Conservation (phyloP, 2,797 vertebrate genomes). For the Pelochelys cantorii region DNA sequence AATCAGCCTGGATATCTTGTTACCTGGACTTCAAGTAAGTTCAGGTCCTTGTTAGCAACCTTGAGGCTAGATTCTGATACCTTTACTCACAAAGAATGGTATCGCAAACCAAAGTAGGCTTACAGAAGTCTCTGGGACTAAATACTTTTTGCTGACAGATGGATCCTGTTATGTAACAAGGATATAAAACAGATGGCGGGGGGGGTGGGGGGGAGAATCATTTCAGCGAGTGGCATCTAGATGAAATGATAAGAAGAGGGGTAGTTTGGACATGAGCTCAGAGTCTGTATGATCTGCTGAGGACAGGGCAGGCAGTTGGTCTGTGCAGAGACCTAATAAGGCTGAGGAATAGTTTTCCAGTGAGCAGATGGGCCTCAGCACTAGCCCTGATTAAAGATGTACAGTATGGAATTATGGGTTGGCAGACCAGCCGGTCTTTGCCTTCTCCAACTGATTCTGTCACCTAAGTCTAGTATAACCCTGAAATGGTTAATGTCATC, state of each 20-base stretch:
- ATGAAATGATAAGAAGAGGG: constrained; percentile 25
- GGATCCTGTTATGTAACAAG: background rate
- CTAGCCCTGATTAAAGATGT: background rate
- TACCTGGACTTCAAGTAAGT: background rate
- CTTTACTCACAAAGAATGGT: background rate
- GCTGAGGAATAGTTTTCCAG: background rate
- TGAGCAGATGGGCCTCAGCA: background rate
- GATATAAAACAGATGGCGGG: background rate
- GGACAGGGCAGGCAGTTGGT: background rate
- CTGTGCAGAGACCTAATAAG: background rate
- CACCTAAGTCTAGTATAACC: background rate
- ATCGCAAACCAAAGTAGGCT: background rate
- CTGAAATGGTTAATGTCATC: background rate
- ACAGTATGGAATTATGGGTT: background rate
- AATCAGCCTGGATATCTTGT: background rate
- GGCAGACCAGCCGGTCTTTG: background rate
- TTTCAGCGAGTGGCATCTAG: constrained; percentile 51
- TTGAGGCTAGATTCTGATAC: background rate
- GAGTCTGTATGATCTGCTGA: background rate
- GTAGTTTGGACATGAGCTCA: constrained; percentile 28
- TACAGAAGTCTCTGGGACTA: background rate
- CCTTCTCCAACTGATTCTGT: background rate
- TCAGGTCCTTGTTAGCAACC: background rate
- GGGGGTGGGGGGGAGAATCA: too few relatives aligned
- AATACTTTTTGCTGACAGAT: constrained; percentile 44